These are phyloP conservation scores for Diaphora mendica DNA, from an alignment of 2,888 invertebrate species.

Conservation along the genomic window DNA sequence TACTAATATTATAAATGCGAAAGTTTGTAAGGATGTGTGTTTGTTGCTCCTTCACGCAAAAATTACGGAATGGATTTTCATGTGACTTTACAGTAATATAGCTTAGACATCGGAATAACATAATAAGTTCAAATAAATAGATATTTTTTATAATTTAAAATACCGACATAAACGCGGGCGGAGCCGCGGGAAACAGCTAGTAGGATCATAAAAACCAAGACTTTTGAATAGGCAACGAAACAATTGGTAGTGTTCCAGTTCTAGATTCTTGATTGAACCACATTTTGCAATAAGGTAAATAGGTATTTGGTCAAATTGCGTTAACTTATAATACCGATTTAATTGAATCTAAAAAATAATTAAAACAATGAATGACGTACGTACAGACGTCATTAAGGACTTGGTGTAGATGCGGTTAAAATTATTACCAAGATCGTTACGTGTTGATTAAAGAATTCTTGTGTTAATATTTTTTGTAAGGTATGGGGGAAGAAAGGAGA, in stretches of 20 bases:
- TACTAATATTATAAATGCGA: no score
- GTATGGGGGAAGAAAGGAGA: no score
- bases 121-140: no score
- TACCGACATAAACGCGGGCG: no score
- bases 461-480: background rate
- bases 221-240: background rate
- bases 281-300: background rate
- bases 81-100: no score
- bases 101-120: no score
- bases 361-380: background rate
- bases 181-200: no score
- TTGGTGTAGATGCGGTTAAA: background rate
- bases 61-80: no score
- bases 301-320: background rate
- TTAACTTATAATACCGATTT: background rate
- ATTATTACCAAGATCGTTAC: background rate
- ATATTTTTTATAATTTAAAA: no score
- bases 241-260: background rate
- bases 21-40: no score
- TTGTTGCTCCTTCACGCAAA: no score
- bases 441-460: background rate
- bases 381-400: background rate
- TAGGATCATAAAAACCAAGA: background rate
- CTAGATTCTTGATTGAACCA: background rate
- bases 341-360: background rate